phyloP scores from a whole-genome alignment of 2,888 invertebrate genomes.

The Scaptomyza parva region DNA sequence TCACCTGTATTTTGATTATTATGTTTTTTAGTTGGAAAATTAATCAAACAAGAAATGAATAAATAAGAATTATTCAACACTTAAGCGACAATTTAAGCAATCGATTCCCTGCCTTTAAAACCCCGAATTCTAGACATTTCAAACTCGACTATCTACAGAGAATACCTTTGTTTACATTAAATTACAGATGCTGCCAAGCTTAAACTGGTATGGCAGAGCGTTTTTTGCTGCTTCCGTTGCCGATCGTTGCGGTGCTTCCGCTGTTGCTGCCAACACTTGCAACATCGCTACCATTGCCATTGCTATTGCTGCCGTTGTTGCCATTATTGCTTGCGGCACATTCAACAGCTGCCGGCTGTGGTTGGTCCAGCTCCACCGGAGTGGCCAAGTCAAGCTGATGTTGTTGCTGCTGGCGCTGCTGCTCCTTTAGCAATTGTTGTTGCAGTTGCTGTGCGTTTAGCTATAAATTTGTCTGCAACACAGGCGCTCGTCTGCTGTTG shows the following conservation, averaged over 20 bases:
- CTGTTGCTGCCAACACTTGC: conserved; percentile 56
- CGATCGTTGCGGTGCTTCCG: conserved; percentile 51
- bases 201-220: conserved; percentile 83
- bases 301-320: conserved; percentile 17
- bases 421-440: conserved; percentile 67
- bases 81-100: background rate
- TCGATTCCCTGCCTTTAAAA: conserved; percentile 9
- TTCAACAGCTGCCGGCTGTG: conserved; percentile 28
- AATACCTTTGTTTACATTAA: background rate
- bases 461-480: conserved; percentile 83
- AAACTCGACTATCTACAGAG: conserved; percentile 12
- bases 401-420: conserved; percentile 56
- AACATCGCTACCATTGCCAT: conserved; percentile 28
- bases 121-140: background rate
- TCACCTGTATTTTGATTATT: conserved; percentile 6
- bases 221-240: conserved; percentile 65
- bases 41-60: background rate
- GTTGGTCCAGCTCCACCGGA: conserved; percentile 17
- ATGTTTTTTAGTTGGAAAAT: too few relatives aligned
- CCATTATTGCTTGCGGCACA: conserved; percentile 15
- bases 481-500: conserved; percentile 55
- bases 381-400: conserved; percentile 18
- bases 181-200: background rate
- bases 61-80: background rate
- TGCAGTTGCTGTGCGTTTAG: conserved; percentile 80